Percentiles rank a stretch among this genome's conserved stretches.
Evolutionary conservation across 2,888 invertebrate genomes (phyloP).

Genomic region (Epinotia nisella): DNA sequence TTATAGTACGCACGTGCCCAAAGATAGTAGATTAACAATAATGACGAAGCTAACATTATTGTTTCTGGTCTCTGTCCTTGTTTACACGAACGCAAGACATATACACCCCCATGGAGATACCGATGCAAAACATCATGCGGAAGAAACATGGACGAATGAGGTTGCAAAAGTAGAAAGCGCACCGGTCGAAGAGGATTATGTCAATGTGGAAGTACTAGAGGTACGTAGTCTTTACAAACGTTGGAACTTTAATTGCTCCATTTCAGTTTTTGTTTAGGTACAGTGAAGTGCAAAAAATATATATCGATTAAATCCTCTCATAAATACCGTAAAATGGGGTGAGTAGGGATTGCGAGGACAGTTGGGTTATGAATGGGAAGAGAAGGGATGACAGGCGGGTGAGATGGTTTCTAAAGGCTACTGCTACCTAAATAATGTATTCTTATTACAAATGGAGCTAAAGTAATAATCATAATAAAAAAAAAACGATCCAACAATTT

Average conservation of each 20-base stretch:
- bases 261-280: neutral
- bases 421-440: too few relatives aligned
- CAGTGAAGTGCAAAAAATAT: too few relatives aligned
- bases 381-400: too few relatives aligned
- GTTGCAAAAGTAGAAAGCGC: neutral
- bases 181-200: neutral
- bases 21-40: conserved; percentile 45
- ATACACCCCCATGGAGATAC: conserved; percentile 55
- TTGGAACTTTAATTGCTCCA: neutral
- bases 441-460: too few relatives aligned
- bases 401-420: too few relatives aligned
- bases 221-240: conserved; percentile 16
- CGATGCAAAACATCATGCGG: conserved; percentile 1
- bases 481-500: too few relatives aligned
- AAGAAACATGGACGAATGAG: conserved; percentile 38
- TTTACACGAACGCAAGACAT: conserved; percentile 57
- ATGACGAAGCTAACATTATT: conserved; percentile 52
- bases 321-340: too few relatives aligned
- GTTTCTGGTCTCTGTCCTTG: conserved; percentile 48
- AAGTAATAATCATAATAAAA: too few relatives aligned
- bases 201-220: conserved; percentile 19
- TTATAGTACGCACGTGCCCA: conserved; percentile 41
- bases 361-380: too few relatives aligned
- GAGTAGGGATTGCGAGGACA: too few relatives aligned
- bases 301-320: too few relatives aligned